These are phyloP conservation scores for Rachycentron canadum DNA, from an alignment of 2,797 vertebrate genomes.

Conservation along the genomic window DNA sequence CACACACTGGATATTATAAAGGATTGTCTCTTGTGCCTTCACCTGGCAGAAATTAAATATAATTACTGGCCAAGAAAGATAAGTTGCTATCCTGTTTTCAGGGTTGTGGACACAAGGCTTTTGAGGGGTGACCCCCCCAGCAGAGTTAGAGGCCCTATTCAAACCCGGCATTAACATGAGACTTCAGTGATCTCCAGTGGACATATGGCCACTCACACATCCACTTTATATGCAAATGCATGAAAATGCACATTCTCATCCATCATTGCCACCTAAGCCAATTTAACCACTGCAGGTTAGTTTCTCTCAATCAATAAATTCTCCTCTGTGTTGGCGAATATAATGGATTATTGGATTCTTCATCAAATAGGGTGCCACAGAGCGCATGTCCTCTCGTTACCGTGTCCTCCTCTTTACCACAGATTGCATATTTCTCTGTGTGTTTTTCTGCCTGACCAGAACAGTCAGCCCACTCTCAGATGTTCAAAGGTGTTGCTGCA, in stretches of 20 bases:
- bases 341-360: constrained; percentile 51
- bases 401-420: neutral
- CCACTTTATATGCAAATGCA: too few relatives aligned
- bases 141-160: too few relatives aligned
- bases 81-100: neutral
- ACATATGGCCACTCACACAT: too few relatives aligned
- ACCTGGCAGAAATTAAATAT: constrained; percentile 20
- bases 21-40: neutral
- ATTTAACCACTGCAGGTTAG: constrained; percentile 89
- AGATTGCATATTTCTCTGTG: constrained; percentile 16
- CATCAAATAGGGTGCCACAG: constrained; percentile 9
- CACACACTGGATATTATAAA: neutral
- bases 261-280: constrained; percentile 89
- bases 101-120: neutral
- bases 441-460: constrained; percentile 76
- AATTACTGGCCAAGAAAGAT: neutral
- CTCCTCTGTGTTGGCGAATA: constrained; percentile 2
- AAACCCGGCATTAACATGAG: too few relatives aligned
- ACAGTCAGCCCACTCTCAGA: constrained; percentile 78
- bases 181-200: too few relatives aligned
- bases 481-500: constrained; percentile 91
- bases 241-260: constrained; percentile 89
- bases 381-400: constrained; percentile 18
- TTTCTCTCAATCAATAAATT: constrained; percentile 52
- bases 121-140: too few relatives aligned